Percentiles rank a stretch among this genome's conserved stretches.
These are phyloP conservation scores for Uloborus plumipes DNA, from an alignment of 2,888 invertebrate genomes.

Conservation along the genomic window DNA sequence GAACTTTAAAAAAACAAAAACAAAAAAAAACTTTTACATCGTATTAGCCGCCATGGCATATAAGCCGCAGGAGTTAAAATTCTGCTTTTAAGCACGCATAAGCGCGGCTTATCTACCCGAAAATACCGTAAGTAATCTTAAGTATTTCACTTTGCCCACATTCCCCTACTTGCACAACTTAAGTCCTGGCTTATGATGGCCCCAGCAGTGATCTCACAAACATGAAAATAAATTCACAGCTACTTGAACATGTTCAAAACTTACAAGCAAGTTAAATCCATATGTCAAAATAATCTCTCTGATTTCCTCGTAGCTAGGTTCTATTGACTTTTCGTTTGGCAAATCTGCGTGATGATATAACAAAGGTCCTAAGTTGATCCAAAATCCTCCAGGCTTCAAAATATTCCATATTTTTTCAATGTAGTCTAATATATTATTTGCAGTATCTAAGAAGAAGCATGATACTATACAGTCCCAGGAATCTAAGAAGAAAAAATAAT, in stretches of 20 bases:
- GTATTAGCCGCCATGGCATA: too few relatives aligned
- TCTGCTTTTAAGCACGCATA: too few relatives aligned
- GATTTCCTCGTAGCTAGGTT: constrained; percentile 90
- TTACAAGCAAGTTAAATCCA: constrained; percentile 77
- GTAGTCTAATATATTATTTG: constrained; percentile 94
- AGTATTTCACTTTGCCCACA: too few relatives aligned
- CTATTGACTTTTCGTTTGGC: constrained; percentile 88
- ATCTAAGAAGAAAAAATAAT: constrained; percentile 71
- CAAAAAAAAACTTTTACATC: too few relatives aligned
- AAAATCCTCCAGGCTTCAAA: constrained; percentile 81
- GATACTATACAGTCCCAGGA: constrained; percentile 94
- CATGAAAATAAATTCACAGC: too few relatives aligned
- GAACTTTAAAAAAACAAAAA: too few relatives aligned
- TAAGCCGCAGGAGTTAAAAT: too few relatives aligned
- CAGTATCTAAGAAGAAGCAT: constrained; percentile 99
- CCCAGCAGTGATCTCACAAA: too few relatives aligned
- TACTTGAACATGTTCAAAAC: constrained; percentile 17
- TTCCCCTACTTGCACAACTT: too few relatives aligned
- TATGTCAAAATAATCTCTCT: constrained; percentile 83
- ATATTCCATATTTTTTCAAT: constrained; percentile 92
- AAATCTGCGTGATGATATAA: constrained; percentile 90
- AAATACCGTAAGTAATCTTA: too few relatives aligned
- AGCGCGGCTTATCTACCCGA: too few relatives aligned
- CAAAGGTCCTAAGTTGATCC: constrained; percentile 79
- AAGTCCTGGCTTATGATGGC: too few relatives aligned